Base-by-base conservation (phyloP, 1,140 invertebrate species). In the Ceratina japonica region DNA sequence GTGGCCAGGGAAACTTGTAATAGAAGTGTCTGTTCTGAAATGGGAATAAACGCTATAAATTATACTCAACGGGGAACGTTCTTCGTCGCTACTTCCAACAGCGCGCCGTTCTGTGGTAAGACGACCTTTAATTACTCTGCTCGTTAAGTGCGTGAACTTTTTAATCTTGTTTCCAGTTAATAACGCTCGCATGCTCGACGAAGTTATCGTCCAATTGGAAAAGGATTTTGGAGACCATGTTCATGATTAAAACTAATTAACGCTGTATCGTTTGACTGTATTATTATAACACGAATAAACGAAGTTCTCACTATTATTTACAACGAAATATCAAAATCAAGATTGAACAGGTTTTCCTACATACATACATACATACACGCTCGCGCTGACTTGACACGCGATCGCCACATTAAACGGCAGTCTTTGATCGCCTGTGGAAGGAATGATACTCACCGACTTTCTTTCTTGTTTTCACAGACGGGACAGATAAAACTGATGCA, bases 41-140 rank as follows among this genome's bases (percentile, higher is more conserved):
- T 90, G 88, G 87, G 89, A 18, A 88, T 91, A 71, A 83, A 80
- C 51, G 85, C 91, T 8, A 86, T 87, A 44, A 78, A 86, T 16
- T 87, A 87, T 76, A 13, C 83, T 27, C 83, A 88, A 0, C 82
- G 87, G 0, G 91, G 91, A 37, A 85, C 75, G 8, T 92, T 91
- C 54, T 90, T 90, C 49, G 87, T 88, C 0, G 27, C 86, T 52
- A 92, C 90, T 7, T 80, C 85, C 0, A 65, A 59, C 16, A 70
- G 66, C 22, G n/a, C 62, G 73, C 91, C 91, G 8, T 92, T 85
- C 63, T 91, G 90, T 63, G 70, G 91, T 91, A 87, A 86, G 74
- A 80, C 7, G 12, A 44, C 13, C 16, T 27, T 10, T 15, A 27
- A 62, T 20, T 44, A 44, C 27, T 16, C 2, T 80, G 1, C 0